Base-by-base conservation (phyloP, 2,113 vertebrate species). In the Calonectris borealis region DNA sequence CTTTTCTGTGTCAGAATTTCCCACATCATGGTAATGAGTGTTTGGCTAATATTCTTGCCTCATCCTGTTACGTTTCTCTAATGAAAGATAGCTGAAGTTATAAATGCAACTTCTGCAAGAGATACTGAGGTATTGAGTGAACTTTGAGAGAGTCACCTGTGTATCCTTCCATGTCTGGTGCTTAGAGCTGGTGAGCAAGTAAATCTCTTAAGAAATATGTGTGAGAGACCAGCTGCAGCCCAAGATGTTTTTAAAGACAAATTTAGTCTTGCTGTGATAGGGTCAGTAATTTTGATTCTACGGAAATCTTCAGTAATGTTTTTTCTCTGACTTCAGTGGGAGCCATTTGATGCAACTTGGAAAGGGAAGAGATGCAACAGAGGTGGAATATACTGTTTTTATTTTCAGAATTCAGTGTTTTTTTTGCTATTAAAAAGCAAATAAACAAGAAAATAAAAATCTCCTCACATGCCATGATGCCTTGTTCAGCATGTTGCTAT, bases 371-470 rank as follows among this genome's bases (percentile, higher is more conserved):
- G 84, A 49, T 44, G 61, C 54, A 54, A 7, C 21, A 57, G 0
- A 58, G 34, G 62, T 83, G 44, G 24, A 69, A 83, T 72, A 38
- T 5, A 4, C 58, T 72, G 40, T 8, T 49, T 73, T 80, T 82
- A 31, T 84, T 90, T 93, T 80, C 64, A 70, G 32, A 55, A 57
- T 52, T 61, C 66, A 42, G 54, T 65, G 24, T 40, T 32, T 19
- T 19, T 11, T 36, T 57, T 90, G 86, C 66, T 78, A 88, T 38
- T 65, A 77, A 72, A 88, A 88, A 62, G 36, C 42, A 90, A 95
- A 88, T 60, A 71, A 91, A 34, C 27, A 57, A 76, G 75, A 27
- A 60, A 77, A 71, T 29, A 64, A 81, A 66, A 51, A 73, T 69
- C 31, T 87, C 26, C 24, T 72, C 72, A 42, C 8, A 16, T 70